Base-by-base conservation (phyloP, 1,140 invertebrate genomes). In the Cotesia vestalis region DNA sequence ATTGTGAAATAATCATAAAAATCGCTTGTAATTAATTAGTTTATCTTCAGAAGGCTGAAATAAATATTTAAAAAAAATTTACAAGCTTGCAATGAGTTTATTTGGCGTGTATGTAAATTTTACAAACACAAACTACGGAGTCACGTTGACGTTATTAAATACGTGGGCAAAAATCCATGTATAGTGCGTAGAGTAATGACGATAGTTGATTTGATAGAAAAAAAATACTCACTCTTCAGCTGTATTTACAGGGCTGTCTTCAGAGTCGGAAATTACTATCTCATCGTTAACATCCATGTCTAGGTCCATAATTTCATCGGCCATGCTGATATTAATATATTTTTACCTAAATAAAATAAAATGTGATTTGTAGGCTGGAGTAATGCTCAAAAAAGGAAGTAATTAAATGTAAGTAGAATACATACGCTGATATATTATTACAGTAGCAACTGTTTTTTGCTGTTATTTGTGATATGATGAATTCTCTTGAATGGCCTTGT, bases 281-380 rank as follows among this genome's bases (percentile, higher is more conserved):
- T 53, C 66, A 4, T 67, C 66, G 27, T 67, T 35, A 35, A 53
- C 66, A 34, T 67, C 66, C 66, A 67, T 67, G 20, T 67, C 17
- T 34, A 40, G 11, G 6, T 46, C 40, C 40, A 46, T 55, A 34
- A 14, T 11, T 20, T 64, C 66, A 55, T 55, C 52, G 52, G 66
- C 51, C 63, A 51, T 52, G 51, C 34, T 53, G n/a, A 27, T 66
- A 17, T 66, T 27, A 8, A 64, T 46, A 6, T 46, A 46, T 46
- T 46, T 46, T 27, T 3, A 27, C 27, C 27, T 27, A 27, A 27
- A 27, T 27, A 27, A 27, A 27, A 27, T 27, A 27, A 27, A 27
- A 27, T 27, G 27, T 2, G 2, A 27, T 27, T 27, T 27, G 1
- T 27, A 27, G 57, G n/a, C n/a, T 60, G n/a, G 12, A 9, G 14